A percentile compares a stretch with the other conserved stretches of the same genome.
Conservation (phyloP, 2,888 invertebrate genomes). For the Eledona agricola region DNA sequence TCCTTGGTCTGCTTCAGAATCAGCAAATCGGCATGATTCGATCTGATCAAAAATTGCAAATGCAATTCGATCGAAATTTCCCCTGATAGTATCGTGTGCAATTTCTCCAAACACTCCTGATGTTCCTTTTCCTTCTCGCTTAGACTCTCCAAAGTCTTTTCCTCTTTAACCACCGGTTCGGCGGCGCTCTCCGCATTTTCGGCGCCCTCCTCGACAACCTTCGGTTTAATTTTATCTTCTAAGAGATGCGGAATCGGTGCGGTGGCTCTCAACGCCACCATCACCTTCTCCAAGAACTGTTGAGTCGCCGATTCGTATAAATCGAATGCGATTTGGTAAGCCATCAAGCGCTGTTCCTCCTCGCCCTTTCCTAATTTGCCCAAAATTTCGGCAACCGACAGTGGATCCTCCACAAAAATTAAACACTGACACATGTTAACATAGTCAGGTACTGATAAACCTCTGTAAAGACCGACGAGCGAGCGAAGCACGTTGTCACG, state of each 20-base stretch:
- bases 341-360: conserved; percentile 83
- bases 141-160: conserved; percentile 69
- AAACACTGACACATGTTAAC: conserved; percentile 98
- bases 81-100: conserved; percentile 92
- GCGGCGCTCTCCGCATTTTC: conserved; percentile 54
- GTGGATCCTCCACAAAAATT: conserved; percentile 94
- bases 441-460: conserved; percentile 91
- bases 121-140: conserved; percentile 86
- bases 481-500: conserved; percentile 89
- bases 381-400: conserved; percentile 91
- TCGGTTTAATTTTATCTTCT: conserved; percentile 78
- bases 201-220: conserved; percentile 66
- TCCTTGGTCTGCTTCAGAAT: conserved; percentile 94
- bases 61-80: conserved; percentile 97
- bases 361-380: conserved; percentile 85
- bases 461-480: conserved; percentile 88
- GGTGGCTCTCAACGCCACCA: conserved; percentile 82
- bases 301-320: conserved; percentile 99
- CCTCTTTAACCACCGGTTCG: conserved; percentile 67
- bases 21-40: conserved; percentile 97
- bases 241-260: conserved; percentile 83
- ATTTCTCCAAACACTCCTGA: conserved; percentile 85
- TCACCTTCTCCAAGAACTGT: conserved; percentile 89
- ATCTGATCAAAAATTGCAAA: conserved; percentile 96
- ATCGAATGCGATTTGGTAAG: conserved; percentile 99